phyloP scores from a whole-genome alignment of 2,113 vertebrate genomes.

The Microtus pennsylvanicus region DNA sequence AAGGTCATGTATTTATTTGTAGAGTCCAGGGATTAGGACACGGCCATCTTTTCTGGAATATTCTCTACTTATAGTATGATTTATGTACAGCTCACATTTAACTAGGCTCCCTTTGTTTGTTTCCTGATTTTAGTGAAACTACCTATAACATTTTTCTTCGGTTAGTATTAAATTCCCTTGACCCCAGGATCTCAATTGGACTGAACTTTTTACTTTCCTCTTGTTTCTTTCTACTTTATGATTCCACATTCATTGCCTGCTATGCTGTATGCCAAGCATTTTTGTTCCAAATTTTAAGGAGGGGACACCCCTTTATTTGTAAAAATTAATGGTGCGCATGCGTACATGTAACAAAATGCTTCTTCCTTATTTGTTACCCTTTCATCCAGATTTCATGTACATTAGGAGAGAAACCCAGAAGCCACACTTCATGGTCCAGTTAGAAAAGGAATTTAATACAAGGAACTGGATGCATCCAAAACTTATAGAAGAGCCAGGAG shows the following conservation, averaged over 20 bases:
- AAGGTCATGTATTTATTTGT: neutral
- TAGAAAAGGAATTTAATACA: constrained; percentile 30
- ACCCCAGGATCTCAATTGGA: neutral
- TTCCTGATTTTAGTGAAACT: neutral
- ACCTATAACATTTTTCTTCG: neutral
- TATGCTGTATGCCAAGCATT: neutral
- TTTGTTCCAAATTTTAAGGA: neutral
- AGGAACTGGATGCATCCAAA: neutral
- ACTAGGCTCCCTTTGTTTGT: neutral
- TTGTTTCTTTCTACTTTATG: neutral
- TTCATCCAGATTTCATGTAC: neutral
- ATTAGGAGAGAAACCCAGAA: neutral
- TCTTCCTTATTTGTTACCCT: neutral
- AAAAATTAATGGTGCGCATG: neutral
- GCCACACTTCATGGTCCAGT: neutral
- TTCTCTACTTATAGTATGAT: neutral
- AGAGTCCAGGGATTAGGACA: neutral
- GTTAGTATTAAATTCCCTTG: neutral
- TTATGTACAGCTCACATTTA: constrained; percentile 23
- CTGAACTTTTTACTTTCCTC: neutral
- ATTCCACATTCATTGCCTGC: neutral
- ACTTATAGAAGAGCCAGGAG: neutral
- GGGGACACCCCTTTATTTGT: neutral
- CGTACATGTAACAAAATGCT: neutral
- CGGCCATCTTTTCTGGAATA: neutral